phyloP scores from a whole-genome alignment of 2,113 vertebrate genomes.

The Petaurus breviceps region DNA sequence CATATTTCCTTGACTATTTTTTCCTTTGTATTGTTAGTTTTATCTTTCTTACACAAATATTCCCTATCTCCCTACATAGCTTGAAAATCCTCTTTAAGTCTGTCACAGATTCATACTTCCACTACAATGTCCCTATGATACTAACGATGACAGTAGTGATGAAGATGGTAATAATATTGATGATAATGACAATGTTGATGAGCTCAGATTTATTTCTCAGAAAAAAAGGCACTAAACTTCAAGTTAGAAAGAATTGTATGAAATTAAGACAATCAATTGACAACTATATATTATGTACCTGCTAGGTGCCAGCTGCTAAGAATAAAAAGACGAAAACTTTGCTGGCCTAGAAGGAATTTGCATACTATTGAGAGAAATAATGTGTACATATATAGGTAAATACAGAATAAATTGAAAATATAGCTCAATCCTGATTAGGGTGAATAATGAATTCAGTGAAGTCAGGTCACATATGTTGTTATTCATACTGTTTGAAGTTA shows the following conservation, averaged over 20 bases:
- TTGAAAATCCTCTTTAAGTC: not conserved
- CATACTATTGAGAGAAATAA: not conserved
- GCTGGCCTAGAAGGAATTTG: not conserved
- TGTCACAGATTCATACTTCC: not conserved
- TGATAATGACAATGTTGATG: not conserved
- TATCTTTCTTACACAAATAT: not conserved
- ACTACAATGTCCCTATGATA: not conserved
- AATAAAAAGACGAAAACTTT: not conserved
- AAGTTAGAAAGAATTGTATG: not conserved
- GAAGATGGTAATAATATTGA: not conserved
- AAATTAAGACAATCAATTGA: not conserved
- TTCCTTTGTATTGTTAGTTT: no score
- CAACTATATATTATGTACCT: not conserved
- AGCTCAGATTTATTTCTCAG: not conserved
- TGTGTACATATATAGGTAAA: not conserved
- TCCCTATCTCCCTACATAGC: not conserved
- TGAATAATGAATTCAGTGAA: not conserved
- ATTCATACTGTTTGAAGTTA: not conserved
- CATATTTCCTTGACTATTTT: not conserved
- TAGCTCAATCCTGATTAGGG: not conserved
- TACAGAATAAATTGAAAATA: not conserved
- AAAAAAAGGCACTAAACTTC: not conserved
- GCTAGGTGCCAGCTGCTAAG: not conserved
- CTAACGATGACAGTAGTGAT: not conserved
- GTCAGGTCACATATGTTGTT: not conserved